These are phyloP conservation scores for Cataglyphis livida DNA, from an alignment of 2,888 invertebrate species.

Conservation along the genomic window DNA sequence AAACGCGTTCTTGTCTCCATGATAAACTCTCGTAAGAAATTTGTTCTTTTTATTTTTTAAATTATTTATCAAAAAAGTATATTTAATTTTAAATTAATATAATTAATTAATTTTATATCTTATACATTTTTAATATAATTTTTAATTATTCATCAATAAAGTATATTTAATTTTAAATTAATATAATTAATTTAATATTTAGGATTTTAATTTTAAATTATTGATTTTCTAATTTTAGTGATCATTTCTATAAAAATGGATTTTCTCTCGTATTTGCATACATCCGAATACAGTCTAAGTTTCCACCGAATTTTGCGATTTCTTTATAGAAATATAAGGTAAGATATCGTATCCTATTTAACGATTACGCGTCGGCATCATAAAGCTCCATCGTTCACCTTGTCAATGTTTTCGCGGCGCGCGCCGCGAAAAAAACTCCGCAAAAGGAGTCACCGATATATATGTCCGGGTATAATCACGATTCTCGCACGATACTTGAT, in stretches of 20 bases:
- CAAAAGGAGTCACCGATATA: slow-evolving; percentile 68
- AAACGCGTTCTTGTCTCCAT: neutral
- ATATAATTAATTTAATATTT: neutral
- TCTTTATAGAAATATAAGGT: neutral
- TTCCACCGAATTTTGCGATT: neutral
- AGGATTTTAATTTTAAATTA: neutral
- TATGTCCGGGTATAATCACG: slow-evolving; percentile 66
- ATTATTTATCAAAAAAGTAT: neutral
- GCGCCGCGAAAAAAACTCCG: slow-evolving; percentile 59
- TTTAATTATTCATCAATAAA: neutral
- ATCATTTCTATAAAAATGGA: neutral
- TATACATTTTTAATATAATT: neutral
- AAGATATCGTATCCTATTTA: neutral
- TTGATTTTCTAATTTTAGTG: neutral
- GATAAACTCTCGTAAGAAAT: neutral
- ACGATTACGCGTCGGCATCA: neutral
- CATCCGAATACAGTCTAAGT: neutral
- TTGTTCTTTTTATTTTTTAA: neutral
- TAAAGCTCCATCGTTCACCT: slow-evolving; percentile 16
- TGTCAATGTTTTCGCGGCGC: neutral
- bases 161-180: neutral
- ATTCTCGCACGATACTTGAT: slow-evolving; percentile 71
- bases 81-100: neutral
- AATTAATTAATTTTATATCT: neutral
- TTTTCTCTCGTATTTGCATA: neutral